phyloP scores from a whole-genome alignment of 2,113 vertebrate species.

The Burhinus bistriatus region DNA sequence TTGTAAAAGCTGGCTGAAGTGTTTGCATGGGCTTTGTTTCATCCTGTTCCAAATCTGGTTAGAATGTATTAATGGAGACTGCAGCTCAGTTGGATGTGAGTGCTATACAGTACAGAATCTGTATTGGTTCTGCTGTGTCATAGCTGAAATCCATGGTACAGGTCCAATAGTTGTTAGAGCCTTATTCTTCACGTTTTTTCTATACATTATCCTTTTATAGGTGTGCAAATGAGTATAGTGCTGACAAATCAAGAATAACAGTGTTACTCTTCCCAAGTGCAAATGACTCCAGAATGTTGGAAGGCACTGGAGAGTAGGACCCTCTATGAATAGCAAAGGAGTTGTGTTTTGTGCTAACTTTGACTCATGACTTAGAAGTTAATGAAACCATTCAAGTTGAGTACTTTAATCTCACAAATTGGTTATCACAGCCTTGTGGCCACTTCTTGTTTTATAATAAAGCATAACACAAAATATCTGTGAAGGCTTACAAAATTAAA shows the following conservation, averaged over 20 bases:
- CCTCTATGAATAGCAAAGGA: constrained; percentile 51
- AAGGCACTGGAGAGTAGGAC: neutral
- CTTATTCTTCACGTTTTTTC: neutral
- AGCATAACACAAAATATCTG: constrained; percentile 78
- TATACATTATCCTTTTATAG: neutral
- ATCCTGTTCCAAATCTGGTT: neutral
- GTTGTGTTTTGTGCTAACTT: constrained; percentile 63
- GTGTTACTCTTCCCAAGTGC: neutral
- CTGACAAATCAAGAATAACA: neutral
- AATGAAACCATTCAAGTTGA: constrained; percentile 78
- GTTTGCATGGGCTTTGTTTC: neutral
- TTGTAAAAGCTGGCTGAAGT: neutral
- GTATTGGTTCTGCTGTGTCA: neutral
- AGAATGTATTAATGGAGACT: too few relatives aligned
- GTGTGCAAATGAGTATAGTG: neutral
- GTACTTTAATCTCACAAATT: constrained; percentile 80
- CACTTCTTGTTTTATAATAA: constrained; percentile 80
- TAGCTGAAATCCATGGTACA: neutral
- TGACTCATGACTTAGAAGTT: constrained; percentile 73
- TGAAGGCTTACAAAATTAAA: constrained; percentile 79
- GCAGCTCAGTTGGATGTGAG: too few relatives aligned
- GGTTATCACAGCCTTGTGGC: constrained; percentile 81
- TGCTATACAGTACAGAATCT: too few relatives aligned
- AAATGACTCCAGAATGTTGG: neutral
- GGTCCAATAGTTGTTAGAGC: too few relatives aligned